Base-by-base conservation (phyloP, 2,888 invertebrate species). In the Eumacrocentrus americanus region DNA sequence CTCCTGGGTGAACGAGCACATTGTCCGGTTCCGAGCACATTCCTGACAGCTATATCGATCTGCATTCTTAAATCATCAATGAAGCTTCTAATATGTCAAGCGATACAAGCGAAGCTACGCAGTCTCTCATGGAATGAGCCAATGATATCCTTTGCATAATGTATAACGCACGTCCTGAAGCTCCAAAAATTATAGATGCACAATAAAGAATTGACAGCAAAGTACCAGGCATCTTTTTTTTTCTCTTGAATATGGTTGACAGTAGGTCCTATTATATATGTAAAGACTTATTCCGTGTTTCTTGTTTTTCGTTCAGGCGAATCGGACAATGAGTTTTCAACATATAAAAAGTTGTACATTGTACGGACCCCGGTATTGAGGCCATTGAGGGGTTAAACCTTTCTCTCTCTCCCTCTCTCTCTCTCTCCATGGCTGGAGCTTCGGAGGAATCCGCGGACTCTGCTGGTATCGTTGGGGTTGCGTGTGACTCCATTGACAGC, bases 1-100 rank as follows among this genome's bases (percentile, higher is more conserved):
- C 57, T 62, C 63, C 60, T 62, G 65, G 65, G 59, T 63, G 65
- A 65, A 52, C 44, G 60, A 60, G 44, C 58, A 59, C 48, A 60
- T 62, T 55, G 59, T 65, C 60, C 65, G 59, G 65, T 60, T 60
- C 12, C 51, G 51, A 14, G 22, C 40, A 40, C 58, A 67, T 67
- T 65, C 65, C 67, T 62, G 48, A 29, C 52, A 18, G 56, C n/a
- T n/a, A 48, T 48, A 61, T 63, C 58, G 25, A 58, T 63, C 50
- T 6, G 60, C 59, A 65, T 61, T 67, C 61, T 55, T 14, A 25
- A 16, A 38, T 11, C 9, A 58, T 44, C 40, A 16, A 48, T 25
- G 60, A 59, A 62, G 65, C 60, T 67, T 64, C 64, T 50, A 48
- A 58, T 38, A 11, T 58, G 52, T 9, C 48, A 18, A 42, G 50